Evolutionary conservation across 2,797 vertebrate species (phyloP), one percentile per base, ranked within the genome.

Genomic region (Siniperca undulata): DNA sequence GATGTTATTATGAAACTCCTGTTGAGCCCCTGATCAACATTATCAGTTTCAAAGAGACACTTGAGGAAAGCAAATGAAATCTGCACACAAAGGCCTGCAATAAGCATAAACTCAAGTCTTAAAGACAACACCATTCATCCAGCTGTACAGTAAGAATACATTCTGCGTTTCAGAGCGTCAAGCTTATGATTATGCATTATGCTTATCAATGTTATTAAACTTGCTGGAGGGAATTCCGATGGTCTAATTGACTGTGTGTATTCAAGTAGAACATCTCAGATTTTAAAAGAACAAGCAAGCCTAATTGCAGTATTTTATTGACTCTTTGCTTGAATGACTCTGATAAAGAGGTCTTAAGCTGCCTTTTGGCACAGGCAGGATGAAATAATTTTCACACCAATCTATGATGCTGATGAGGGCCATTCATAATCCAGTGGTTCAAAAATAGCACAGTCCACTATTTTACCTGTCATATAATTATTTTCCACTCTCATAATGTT

Each of bases 181-280:
- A 73, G 79, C 76, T 83, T 17, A 66, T 87, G 68, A 84, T 91
- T 82, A 85, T 81, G 65, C 77, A 88, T 82, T 70, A 82, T 72
- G 81, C 68, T 77, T 86, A 86, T 91, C 76, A 56, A 60, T 78
- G 64, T 86, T 64, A 87, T 82, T 87, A 85, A 89, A 81, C 77
- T 82, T 64, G 71, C 85, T 89, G 86, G 24, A 89, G 80, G 90
- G 78, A 93, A 72, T 75, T 74, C 78, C 27, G 81, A 83, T 1
- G 89, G 95, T 90, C 90, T 87, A 82, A 85, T 92, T 90, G 86
- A 94, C 92, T 86, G 94, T 92, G 88, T 88, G 79, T 16, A 82
- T 74, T 94, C 94, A 91, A 94, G 95, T 90, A 94, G 62, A 68
- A 74, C 80, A 87, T 90, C 88, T 56, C 62, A 24, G 30, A 87